Evolutionary conservation across 2,888 invertebrate genomes (phyloP), one percentile per base, ranked within the genome.

Genomic region (Acanthopleura granulata): DNA sequence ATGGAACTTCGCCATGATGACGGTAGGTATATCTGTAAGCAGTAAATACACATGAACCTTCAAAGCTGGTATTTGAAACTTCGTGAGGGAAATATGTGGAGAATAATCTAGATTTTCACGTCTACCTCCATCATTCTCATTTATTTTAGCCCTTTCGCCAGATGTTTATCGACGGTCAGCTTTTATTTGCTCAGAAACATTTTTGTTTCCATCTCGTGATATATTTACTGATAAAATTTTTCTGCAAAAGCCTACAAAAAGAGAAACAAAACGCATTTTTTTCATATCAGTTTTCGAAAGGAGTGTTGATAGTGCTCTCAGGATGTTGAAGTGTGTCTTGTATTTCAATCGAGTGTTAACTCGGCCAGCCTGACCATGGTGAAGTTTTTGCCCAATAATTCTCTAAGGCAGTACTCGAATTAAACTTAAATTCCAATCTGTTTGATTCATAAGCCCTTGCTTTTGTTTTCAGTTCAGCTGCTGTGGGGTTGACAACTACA

Each of bases 401-500:
- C 14, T 49, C n/a, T 27, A 3, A 1, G 1, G 49, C 49, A n/a
- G 1, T 22, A 9, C 1, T 49, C 18, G 1, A n/a, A 72, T 18
- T 72, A 9, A 1, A 6, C 12, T 57, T 57, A 12, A 9, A 6
- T 57, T 22, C 12, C 6, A 51, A 57, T 18, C 22, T 57, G 6
- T 57, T 1, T 4, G 6, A 57, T 40, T 40, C 9, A 9, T 57
- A 57, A 22, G 6, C 6, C 18, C 30, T 72, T 29, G 25, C 30
- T 73, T 62, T 29, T 49, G 14, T 51, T 90, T 91, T 50, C 88
- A 96, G 95, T 91, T 96, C 91, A 30, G 91, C 0, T 95, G 95
- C 88, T 95, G 95, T 84, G 95, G 95, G 0, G 92, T 93, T 0
- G 82, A 84, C 0, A 92, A 90, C 76, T 91, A 91, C 4, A 88